Conservation (phyloP, 2,797 vertebrate genomes). For the Silurus lanzhouensis region DNA sequence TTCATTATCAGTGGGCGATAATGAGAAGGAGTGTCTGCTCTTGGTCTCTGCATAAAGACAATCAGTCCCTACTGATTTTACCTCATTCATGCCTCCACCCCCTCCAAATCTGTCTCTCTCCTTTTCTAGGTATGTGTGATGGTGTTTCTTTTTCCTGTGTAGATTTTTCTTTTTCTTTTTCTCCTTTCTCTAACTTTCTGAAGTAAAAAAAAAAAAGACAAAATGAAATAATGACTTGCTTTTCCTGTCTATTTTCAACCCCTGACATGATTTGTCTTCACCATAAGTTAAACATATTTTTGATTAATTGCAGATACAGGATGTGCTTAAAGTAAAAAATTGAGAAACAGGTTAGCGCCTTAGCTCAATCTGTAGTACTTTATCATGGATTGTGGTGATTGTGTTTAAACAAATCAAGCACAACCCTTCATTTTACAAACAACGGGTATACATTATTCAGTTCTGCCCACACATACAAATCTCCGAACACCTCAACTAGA, state of each 20-base stretch:
- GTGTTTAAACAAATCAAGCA: slow-evolving; percentile 43
- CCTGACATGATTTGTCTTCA: slow-evolving; percentile 11
- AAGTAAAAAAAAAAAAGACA: not conserved
- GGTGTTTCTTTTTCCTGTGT: slow-evolving; percentile 10
- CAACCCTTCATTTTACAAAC: slow-evolving; percentile 48
- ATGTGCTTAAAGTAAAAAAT: slow-evolving; percentile 5
- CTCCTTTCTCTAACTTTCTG: not conserved
- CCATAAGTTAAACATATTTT: not conserved
- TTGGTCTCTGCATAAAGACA: slow-evolving; percentile 50
- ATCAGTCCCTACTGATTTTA: slow-evolving; percentile 54
- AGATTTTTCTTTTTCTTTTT: slow-evolving; percentile 7
- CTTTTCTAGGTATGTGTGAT: not conserved
- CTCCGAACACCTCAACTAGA: slow-evolving; percentile 49
- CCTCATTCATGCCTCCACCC: slow-evolving; percentile 31
- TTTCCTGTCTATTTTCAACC: not conserved
- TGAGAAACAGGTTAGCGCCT: not conserved
- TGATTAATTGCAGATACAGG: not conserved
- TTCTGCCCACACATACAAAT: slow-evolving; percentile 57
- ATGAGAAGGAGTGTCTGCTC: slow-evolving; percentile 53
- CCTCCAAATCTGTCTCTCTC: slow-evolving; percentile 7
- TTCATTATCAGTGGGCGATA: slow-evolving; percentile 56
- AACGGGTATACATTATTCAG: slow-evolving; percentile 56
- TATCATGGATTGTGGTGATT: slow-evolving; percentile 28
- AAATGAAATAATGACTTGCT: not conserved
- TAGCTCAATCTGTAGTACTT: slow-evolving; percentile 8